Percentiles rank a stretch among this genome's conserved stretches.
These are phyloP conservation scores for Rhynchophorus ferrugineus DNA, from an alignment of 1,140 invertebrate species.

Conservation along the genomic window DNA sequence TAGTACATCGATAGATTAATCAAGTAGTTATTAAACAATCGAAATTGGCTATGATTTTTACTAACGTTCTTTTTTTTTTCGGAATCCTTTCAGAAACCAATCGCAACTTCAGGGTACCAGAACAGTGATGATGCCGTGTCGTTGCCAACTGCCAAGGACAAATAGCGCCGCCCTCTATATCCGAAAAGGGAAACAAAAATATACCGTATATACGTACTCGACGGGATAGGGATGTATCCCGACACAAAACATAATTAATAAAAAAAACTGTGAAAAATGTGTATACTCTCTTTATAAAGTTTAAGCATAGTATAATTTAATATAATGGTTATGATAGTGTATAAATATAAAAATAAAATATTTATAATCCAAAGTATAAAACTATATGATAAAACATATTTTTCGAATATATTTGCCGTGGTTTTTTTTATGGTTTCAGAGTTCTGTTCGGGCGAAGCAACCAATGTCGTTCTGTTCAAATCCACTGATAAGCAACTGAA, in stretches of 20 bases:
- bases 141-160: constrained; percentile 6
- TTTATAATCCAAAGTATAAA: constrained; percentile 32
- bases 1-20: too few species aligned
- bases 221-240: constrained; percentile 2
- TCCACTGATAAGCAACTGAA: background rate
- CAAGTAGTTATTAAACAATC: too few species aligned
- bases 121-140: background rate
- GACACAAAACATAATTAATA: constrained; percentile 26
- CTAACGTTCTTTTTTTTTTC: constrained; percentile 18
- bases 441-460: too few species aligned
- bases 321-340: constrained; percentile 7
- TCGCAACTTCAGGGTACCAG: constrained; percentile 27
- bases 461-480: too few species aligned
- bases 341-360: too few species aligned
- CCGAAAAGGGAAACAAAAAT: constrained; percentile 22
- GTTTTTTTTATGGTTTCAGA: too few species aligned
- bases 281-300: constrained; percentile 37
- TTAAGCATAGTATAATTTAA: constrained; percentile 33
- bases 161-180: constrained; percentile 27
- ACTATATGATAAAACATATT: constrained; percentile 26
- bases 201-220: constrained; percentile 33
- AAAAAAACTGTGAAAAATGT: constrained; percentile 32
- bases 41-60: too few species aligned
- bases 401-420: too few species aligned
- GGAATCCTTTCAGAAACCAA: constrained; percentile 31